phyloP scores from a whole-genome alignment of 2,888 invertebrate species.

The Trissolcus japonicus region DNA sequence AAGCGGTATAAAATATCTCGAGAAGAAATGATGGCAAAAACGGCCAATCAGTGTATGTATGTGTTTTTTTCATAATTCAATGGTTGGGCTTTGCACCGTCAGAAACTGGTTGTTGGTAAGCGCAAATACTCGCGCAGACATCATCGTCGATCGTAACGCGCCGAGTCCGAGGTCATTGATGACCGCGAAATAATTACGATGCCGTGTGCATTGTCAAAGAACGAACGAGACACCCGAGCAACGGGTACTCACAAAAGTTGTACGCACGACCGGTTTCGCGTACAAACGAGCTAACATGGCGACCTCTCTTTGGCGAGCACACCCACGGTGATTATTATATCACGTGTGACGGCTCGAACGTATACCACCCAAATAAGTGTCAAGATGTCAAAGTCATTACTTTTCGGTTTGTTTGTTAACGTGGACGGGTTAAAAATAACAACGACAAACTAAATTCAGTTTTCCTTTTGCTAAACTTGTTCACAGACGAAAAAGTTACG shows the following conservation, averaged over 20 bases:
- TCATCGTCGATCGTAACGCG: constrained; percentile 5
- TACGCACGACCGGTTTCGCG: constrained; percentile 50
- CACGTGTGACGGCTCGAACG: constrained; percentile 24
- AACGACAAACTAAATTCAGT: too few species aligned
- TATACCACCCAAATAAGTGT: neutral
- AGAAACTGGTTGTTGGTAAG: constrained; percentile 11
- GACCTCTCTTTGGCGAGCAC: constrained; percentile 20
- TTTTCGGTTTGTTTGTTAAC: too few species aligned
- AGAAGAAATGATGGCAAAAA: constrained; percentile 6
- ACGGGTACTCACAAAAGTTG: constrained; percentile 34
- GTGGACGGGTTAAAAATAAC: too few species aligned
- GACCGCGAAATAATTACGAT: constrained; percentile 48
- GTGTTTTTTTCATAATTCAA: constrained; percentile 33
- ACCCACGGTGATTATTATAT: constrained; percentile 45
- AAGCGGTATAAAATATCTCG: constrained; percentile 20
- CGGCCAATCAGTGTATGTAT: constrained; percentile 27
- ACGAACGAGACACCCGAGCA: constrained; percentile 40
- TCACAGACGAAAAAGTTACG: too few species aligned
- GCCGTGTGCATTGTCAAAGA: constrained; percentile 46
- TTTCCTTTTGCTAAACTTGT: too few species aligned
- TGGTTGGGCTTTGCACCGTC: constrained; percentile 8
- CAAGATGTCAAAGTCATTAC: neutral
- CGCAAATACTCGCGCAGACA: neutral
- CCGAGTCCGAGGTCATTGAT: constrained; percentile 38
- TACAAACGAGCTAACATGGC: constrained; percentile 39